These are phyloP conservation scores for Drymonia ruficornis DNA, from an alignment of 2,888 invertebrate genomes.

Conservation along the genomic window DNA sequence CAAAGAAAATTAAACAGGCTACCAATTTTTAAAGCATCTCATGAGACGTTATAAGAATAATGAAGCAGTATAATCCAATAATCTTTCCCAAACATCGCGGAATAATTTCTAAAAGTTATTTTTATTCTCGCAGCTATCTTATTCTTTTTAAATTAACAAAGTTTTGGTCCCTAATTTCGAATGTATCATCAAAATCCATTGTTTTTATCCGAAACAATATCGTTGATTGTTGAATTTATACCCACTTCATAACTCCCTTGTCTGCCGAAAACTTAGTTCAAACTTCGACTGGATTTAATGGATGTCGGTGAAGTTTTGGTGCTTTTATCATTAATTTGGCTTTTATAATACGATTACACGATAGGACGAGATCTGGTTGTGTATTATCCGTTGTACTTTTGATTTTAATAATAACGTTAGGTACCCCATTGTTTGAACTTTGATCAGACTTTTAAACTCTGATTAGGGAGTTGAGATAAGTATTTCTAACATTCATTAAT, in stretches of 20 bases:
- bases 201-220: conserved; percentile 25
- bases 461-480: conserved; percentile 28
- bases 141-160: conserved; percentile 8
- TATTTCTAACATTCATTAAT: neutral
- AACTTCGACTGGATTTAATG: conserved; percentile 45
- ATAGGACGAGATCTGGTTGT: conserved; percentile 44
- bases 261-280: conserved; percentile 36
- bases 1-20: no score
- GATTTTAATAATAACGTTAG: conserved; percentile 38
- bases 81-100: neutral
- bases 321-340: conserved; percentile 57
- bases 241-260: conserved; percentile 40
- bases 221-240: conserved; percentile 28
- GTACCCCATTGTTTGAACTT: conserved; percentile 35
- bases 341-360: conserved; percentile 56
- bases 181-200: conserved; percentile 13
- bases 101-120: neutral
- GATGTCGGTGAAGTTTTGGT: conserved; percentile 43
- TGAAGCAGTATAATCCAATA: no score
- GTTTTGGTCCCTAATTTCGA: neutral
- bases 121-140: neutral
- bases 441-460: conserved; percentile 37
- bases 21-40: no score
- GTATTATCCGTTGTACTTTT: conserved; percentile 49
- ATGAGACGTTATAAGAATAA: no score